These are phyloP conservation scores for Musca domestica DNA, from an alignment of 1,140 invertebrate species.

Conservation along the genomic window DNA sequence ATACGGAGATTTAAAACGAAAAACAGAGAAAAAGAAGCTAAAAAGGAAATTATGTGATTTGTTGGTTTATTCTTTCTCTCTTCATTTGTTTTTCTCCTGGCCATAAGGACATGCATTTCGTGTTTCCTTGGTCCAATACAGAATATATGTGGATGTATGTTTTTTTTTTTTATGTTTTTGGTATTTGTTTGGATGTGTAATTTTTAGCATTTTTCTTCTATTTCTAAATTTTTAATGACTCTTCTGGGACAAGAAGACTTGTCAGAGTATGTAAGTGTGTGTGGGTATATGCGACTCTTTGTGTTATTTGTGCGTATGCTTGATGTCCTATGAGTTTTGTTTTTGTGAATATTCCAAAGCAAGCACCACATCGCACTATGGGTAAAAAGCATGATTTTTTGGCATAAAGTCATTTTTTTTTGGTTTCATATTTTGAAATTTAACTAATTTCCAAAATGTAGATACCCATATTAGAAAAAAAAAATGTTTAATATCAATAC, in stretches of 20 bases:
- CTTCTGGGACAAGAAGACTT: background rate
- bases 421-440: too few species aligned
- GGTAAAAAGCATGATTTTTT: too few species aligned
- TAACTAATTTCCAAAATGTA: too few species aligned
- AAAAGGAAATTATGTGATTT: background rate
- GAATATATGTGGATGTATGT: background rate
- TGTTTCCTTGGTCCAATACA: too few species aligned
- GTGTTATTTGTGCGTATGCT: background rate
- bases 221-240: conserved; percentile 17
- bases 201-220: background rate
- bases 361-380: too few species aligned
- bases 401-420: too few species aligned
- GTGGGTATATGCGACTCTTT: background rate
- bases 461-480: too few species aligned
- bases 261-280: background rate
- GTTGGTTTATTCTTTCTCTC: background rate
- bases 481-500: too few species aligned
- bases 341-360: too few species aligned
- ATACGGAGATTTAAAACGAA: too few species aligned
- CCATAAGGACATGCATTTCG: background rate
- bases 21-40: too few species aligned
- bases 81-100: background rate
- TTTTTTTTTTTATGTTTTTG: background rate
- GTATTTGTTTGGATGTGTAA: conserved; percentile 8
- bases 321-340: too few species aligned